Percentiles rank a stretch among this genome's conserved stretches.
Conservation (phyloP, 2,888 invertebrate genomes). For the Pyrgus malvae region DNA sequence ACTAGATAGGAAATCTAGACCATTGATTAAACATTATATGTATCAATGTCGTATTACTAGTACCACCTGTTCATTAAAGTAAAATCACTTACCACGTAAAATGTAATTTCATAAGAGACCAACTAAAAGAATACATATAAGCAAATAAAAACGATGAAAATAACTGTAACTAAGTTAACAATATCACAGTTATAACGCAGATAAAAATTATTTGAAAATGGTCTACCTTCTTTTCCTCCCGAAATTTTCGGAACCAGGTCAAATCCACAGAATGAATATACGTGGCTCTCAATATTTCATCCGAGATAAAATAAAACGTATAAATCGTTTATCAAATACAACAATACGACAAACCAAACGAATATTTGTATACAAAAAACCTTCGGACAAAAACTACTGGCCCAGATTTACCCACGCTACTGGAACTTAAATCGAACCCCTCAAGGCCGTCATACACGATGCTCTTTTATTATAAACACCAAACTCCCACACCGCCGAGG, state of each 20-base stretch:
- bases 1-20: no score
- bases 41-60: no score
- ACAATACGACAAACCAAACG: conserved; percentile 17
- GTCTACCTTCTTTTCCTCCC: not conserved
- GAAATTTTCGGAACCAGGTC: conserved; percentile 8
- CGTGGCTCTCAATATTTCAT: conserved; percentile 9
- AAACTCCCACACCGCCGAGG: no score
- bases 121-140: not conserved
- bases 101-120: no score
- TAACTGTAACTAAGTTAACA: not conserved
- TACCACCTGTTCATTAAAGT: no score
- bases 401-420: conserved; percentile 16
- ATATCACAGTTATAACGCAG: not conserved
- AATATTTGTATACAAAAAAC: conserved; percentile 10
- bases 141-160: not conserved
- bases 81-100: no score
- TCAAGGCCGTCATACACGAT: not conserved
- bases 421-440: conserved; percentile 17
- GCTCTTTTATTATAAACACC: not conserved
- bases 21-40: no score
- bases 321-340: conserved; percentile 26
- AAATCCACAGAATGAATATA: conserved; percentile 8
- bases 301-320: conserved; percentile 17
- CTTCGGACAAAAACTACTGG: conserved; percentile 12
- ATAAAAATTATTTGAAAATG: not conserved